Percentiles rank a stretch among this genome's conserved stretches.
Evolutionary conservation across 2,888 invertebrate species (phyloP).

Genomic region (Metacarcinus magister): DNA sequence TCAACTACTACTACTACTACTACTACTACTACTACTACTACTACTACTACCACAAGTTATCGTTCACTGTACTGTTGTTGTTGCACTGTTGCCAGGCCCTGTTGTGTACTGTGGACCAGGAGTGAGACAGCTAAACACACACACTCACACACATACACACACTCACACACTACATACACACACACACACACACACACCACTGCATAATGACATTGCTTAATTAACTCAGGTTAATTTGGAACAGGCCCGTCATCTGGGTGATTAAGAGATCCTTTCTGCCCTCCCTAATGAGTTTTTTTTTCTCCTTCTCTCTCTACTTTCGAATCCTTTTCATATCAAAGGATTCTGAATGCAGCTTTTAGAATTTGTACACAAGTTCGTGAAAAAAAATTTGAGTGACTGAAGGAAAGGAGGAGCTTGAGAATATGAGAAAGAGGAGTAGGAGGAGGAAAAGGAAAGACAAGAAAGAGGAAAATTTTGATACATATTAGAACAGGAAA

Average conservation of each 20-base stretch:
- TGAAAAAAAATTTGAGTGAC: not conserved
- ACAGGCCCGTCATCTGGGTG: constrained; percentile 58
- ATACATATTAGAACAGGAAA: not conserved
- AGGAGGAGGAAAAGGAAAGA: not conserved
- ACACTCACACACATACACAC: not conserved
- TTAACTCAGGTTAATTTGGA: constrained; percentile 56
- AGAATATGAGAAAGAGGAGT: not conserved
- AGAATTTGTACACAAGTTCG: not conserved
- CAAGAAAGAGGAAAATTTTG: not conserved
- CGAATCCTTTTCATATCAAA: not conserved
- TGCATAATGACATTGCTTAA: constrained; percentile 60
- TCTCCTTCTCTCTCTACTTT: not conserved
- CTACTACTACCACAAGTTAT: too few species aligned
- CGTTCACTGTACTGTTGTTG: too few species aligned
- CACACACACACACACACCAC: constrained; percentile 31
- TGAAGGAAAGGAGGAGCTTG: not conserved
- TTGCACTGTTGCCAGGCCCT: too few species aligned
- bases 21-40: too few species aligned
- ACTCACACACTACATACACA: not conserved
- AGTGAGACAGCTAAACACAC: not conserved
- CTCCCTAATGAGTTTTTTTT: constrained; percentile 15
- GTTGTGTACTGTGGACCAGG: too few species aligned
- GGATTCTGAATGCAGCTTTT: not conserved
- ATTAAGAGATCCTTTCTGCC: constrained; percentile 48
- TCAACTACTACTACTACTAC: too few species aligned